Evolutionary conservation across 2,888 invertebrate genomes (phyloP).

Genomic region (Chalcosyrphus nemorum): DNA sequence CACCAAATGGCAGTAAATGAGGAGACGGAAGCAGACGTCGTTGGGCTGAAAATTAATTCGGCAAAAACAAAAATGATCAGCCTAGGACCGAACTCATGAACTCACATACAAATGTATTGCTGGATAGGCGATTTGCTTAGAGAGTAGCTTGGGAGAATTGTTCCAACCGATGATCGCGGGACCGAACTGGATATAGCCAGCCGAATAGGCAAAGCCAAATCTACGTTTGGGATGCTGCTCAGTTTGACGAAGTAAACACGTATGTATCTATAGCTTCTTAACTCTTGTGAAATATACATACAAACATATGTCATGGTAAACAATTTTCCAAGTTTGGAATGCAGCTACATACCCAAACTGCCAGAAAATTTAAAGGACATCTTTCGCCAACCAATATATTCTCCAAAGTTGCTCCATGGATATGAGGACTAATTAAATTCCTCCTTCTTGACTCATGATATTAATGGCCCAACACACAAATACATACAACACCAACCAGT

Average conservation of each 20-base stretch:
- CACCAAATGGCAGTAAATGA: no score
- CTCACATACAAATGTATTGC: no score
- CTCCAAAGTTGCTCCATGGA: conserved; percentile 30
- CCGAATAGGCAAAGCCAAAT: background rate
- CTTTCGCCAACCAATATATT: conserved; percentile 16
- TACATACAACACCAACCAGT: conserved; percentile 33
- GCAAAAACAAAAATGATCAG: no score
- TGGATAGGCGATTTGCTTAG: no score
- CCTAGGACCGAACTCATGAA: no score
- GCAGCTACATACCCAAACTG: conserved; percentile 54
- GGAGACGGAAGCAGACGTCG: no score
- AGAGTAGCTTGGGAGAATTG: no score
- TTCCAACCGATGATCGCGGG: no score
- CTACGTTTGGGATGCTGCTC: no score
- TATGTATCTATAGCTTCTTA: conserved; percentile 58
- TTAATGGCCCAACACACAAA: conserved; percentile 48
- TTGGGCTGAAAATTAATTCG: no score
- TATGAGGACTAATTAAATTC: conserved; percentile 65
- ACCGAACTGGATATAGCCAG: background rate
- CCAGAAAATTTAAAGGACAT: conserved; percentile 27
- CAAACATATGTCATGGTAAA: conserved; percentile 48
- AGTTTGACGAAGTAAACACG: background rate
- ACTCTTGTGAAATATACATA: no score
- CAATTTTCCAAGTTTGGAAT: conserved; percentile 64
- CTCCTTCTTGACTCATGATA: conserved; percentile 67